Base-by-base conservation (phyloP, 2,888 invertebrate species). In the Pyrochroa serraticornis region DNA sequence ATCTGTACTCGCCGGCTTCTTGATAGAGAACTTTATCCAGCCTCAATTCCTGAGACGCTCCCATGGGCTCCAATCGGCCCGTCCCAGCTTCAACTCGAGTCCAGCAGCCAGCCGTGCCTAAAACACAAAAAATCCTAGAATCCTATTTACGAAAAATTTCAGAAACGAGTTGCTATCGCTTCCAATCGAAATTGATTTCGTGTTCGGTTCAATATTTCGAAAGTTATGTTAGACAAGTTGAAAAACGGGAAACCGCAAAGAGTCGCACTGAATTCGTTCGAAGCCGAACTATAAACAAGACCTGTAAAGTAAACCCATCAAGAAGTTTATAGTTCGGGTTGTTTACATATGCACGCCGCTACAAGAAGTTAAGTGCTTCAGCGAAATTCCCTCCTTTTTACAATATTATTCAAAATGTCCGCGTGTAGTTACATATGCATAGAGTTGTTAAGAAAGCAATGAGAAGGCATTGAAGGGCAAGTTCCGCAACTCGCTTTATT, bases 1-100 rank as follows among this genome's bases (percentile, higher is more conserved):
- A 91, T 65, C 89, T 84, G 76, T 90, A 90, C 70, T 87, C 88
- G 10, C 90, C 90, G 31, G 88, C 89, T 73, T 90, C 90, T 75
- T 90, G 90, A 75, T 90, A 90, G 57, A 90, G 82, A 54, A 90
- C 87, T 67, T 87, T 86, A 69, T 87, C 88, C 34, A 90, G 78
- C 33, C 85, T 82, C 61, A 90, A 83, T 63, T 87, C 85, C 63
- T 84, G 80, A 22, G 85, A 85, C 32, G 85, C 82, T 39, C 84
- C 84, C 58, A 84, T 75, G 9, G 84, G 84, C 60, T 83, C 82
- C 51, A 84, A 71, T 38, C 82, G 78, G 33, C 83, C 82, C 45
- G 82, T 83, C 44, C 82, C 81, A 44, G 83, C 77, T 68, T 84
- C 85, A 31, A 83, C 77, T 45, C 82, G 73, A 10, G 85, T 84